Evolutionary conservation across 2,797 vertebrate species (phyloP).

Genomic region (Neosilurus mollespiculum): DNA sequence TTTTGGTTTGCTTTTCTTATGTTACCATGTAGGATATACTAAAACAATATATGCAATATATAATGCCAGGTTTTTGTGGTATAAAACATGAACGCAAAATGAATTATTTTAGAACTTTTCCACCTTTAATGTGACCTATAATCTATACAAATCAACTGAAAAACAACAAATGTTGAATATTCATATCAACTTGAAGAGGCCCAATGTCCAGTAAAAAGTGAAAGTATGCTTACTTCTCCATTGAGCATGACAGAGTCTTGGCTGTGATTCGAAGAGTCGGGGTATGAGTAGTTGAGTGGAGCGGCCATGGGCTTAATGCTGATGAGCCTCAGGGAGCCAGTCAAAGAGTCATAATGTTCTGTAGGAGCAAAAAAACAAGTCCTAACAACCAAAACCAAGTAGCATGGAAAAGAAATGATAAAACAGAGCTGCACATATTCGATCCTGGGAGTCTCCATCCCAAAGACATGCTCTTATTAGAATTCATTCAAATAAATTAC

Average conservation of each 20-base stretch:
- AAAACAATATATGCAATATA: no score
- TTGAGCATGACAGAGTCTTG: constrained; percentile 89
- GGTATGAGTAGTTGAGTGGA: constrained; percentile 81
- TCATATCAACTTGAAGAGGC: constrained; percentile 17
- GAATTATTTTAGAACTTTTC: no score
- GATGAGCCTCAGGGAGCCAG: constrained; percentile 92
- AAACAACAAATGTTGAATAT: neutral
- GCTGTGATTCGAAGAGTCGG: constrained; percentile 83
- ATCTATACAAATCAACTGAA: no score
- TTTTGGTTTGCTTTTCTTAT: no score
- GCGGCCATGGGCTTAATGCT: constrained; percentile 88
- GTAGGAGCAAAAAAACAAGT: constrained; percentile 46
- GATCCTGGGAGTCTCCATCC: neutral
- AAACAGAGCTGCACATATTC: neutral
- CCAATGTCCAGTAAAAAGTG: constrained; percentile 8
- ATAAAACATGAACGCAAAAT: no score
- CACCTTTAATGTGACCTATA: no score
- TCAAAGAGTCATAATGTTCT: constrained; percentile 90
- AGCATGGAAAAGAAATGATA: neutral
- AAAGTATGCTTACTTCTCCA: constrained; percentile 79
- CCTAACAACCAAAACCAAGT: neutral
- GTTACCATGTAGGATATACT: no score
- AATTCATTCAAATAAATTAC: neutral
- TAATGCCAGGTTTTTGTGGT: no score
- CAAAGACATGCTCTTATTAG: neutral